These are phyloP conservation scores for Drosophila mimetica DNA, from an alignment of 2,888 invertebrate genomes.

Conservation along the genomic window DNA sequence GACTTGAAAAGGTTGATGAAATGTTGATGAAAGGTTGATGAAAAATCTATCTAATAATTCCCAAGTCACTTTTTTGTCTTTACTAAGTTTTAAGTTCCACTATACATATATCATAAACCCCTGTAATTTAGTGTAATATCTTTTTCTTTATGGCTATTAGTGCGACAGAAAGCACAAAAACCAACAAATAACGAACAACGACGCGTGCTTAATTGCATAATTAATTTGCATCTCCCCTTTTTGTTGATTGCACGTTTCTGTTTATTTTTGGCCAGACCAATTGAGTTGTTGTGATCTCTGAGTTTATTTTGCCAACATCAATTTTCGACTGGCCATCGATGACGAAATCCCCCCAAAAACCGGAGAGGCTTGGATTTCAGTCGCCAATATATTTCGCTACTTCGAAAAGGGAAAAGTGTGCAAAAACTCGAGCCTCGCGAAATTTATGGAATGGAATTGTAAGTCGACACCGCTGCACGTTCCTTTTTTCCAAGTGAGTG, in stretches of 20 bases:
- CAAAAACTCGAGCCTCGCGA: constrained; percentile 15
- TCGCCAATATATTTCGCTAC: constrained; percentile 1
- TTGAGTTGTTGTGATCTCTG: constrained; percentile 32
- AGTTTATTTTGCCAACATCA: constrained; percentile 3
- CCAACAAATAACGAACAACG: constrained; percentile 22
- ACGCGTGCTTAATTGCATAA: constrained; percentile 76
- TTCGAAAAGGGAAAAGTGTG: constrained; percentile 1
- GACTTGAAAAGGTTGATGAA: too few species aligned
- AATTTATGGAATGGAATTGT: constrained; percentile 48
- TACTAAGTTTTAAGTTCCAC: too few species aligned
- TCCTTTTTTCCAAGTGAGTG: constrained; percentile 37
- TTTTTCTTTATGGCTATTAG: constrained; percentile 55
- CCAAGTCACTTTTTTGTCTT: too few species aligned
- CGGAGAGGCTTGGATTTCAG: constrained; percentile 33
- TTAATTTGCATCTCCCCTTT: constrained; percentile 58
- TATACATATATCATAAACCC: background rate
- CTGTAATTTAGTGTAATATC: constrained; percentile 36
- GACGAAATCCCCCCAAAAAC: constrained; percentile 10
- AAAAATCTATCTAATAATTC: too few species aligned
- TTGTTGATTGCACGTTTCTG: constrained; percentile 66
- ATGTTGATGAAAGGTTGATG: background rate
- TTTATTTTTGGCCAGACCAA: constrained; percentile 56
- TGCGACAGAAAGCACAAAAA: constrained; percentile 17
- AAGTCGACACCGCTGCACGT: constrained; percentile 68
- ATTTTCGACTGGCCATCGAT: constrained; percentile 11